Evolutionary conservation across 2,113 vertebrate genomes (phyloP).

Genomic region (Amazona guildingii): DNA sequence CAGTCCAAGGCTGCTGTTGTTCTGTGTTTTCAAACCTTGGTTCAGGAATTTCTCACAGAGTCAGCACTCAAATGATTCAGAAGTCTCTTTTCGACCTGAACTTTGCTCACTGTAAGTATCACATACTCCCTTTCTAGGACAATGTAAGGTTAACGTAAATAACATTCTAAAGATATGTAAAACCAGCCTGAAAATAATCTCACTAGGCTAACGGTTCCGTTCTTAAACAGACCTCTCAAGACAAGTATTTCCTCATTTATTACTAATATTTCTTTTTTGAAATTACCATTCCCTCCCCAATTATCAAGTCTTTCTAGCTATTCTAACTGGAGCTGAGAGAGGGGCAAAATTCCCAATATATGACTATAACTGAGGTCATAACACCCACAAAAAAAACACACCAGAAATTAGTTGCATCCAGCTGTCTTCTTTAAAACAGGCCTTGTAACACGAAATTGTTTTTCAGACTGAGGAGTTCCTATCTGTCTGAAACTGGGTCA

Average conservation of each 20-base stretch:
- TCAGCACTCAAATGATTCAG: slow-evolving; percentile 20
- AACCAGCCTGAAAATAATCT: not conserved
- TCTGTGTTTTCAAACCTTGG: not conserved
- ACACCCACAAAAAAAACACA: not conserved
- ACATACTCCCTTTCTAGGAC: slow-evolving; percentile 5
- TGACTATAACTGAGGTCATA: not conserved
- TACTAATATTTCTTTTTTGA: not conserved
- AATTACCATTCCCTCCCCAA: not conserved
- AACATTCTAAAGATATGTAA: not conserved
- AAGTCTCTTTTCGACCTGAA: not conserved
- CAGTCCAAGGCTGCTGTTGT: not conserved
- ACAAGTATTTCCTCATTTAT: not conserved
- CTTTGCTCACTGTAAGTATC: slow-evolving; percentile 1
- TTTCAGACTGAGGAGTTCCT: not conserved
- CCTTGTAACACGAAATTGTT: not conserved
- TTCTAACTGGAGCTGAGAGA: not conserved
- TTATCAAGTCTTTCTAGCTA: not conserved
- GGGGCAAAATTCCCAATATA: not conserved
- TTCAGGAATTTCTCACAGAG: not conserved
- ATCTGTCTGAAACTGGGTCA: not conserved
- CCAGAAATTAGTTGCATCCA: not conserved
- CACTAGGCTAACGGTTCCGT: not conserved
- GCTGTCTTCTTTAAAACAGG: not conserved
- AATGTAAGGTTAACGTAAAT: not conserved
- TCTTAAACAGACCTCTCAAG: not conserved